Evolutionary conservation across 2,113 vertebrate genomes (phyloP).

Genomic region (Pionites leucogaster): DNA sequence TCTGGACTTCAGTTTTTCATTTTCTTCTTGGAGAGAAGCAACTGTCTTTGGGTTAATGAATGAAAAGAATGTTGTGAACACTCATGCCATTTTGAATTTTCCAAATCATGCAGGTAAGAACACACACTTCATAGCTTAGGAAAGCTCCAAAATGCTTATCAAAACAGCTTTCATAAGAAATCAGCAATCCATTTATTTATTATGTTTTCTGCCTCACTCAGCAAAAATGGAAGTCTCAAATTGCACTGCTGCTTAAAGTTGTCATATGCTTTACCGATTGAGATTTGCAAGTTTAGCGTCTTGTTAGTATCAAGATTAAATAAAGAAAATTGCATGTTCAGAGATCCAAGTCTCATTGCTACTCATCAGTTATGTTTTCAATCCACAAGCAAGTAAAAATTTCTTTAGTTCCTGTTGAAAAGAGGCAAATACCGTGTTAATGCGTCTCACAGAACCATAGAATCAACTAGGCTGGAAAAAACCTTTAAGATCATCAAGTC

Average conservation of each 20-base stretch:
- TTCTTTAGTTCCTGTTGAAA: background rate
- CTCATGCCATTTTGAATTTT: background rate
- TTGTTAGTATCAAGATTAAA: background rate
- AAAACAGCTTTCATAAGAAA: background rate
- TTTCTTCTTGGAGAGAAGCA: slow-evolving; percentile 89
- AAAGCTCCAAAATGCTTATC: background rate
- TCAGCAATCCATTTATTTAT: background rate
- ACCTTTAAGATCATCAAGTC: background rate
- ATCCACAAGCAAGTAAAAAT: background rate
- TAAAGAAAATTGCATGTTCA: background rate
- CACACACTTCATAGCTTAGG: background rate
- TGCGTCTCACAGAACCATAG: background rate
- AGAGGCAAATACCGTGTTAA: background rate
- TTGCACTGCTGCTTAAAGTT: background rate
- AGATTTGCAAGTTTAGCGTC: background rate
- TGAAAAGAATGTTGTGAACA: background rate
- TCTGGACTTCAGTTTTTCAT: slow-evolving; percentile 87
- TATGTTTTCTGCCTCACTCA: background rate
- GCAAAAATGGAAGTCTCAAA: background rate
- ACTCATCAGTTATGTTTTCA: background rate
- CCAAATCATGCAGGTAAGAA: background rate
- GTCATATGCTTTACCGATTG: background rate
- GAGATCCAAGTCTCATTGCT: background rate
- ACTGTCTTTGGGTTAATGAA: slow-evolving; percentile 83
- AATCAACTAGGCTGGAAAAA: background rate